These are phyloP conservation scores for Aphaenogaster floridana DNA, from an alignment of 1,140 invertebrate genomes.

Conservation along the genomic window DNA sequence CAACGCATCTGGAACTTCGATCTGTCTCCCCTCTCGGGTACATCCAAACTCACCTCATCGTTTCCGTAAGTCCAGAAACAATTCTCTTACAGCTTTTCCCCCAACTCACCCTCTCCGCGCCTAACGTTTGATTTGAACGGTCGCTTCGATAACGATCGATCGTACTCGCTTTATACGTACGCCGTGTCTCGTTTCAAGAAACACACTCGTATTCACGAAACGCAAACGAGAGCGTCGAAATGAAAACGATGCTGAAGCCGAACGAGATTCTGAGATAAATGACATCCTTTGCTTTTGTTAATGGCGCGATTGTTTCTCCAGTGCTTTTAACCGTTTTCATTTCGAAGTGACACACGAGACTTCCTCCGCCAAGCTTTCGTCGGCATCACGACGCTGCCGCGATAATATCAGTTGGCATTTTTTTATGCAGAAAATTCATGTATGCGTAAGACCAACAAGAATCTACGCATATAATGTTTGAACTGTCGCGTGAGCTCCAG, in stretches of 20 bases:
- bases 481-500: background rate
- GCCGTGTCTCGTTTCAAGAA: background rate
- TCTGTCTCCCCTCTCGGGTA: background rate
- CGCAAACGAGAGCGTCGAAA: slow-evolving; percentile 11
- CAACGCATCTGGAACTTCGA: background rate
- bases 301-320: no score
- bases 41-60: background rate
- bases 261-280: background rate
- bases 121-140: slow-evolving; percentile 39
- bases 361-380: background rate
- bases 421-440: background rate
- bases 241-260: slow-evolving; percentile 6
- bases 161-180: background rate
- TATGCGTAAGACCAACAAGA: background rate
- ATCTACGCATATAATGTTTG: background rate
- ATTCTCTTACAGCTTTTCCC: background rate
- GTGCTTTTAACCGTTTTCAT: background rate
- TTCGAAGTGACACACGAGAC: background rate
- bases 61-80: slow-evolving; percentile 7
- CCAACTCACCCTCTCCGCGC: background rate
- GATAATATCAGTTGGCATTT: background rate
- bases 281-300: background rate
- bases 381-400: background rate
- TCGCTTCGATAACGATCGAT: slow-evolving; percentile 42
- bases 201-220: background rate